Base-by-base conservation (phyloP, 2,113 vertebrate species). In the Zosterops borbonicus region DNA sequence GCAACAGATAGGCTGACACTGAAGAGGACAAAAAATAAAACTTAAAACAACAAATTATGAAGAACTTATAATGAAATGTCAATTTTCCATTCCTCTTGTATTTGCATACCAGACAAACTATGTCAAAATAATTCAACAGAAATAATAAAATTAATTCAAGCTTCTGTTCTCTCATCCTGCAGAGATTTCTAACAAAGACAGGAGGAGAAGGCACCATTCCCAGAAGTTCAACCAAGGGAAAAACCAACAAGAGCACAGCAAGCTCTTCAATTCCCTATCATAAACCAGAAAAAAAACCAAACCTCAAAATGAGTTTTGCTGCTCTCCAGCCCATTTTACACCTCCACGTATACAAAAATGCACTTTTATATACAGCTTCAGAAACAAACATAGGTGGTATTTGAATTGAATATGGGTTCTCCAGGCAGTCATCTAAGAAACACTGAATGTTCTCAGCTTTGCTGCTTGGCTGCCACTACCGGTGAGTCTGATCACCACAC, bases 241-340 rank as follows among this genome's bases (percentile, higher is more conserved):
- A 75, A 73, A 55, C 0, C 27, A 53, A 13, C 0, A 3, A n/a
- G 24, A 93, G 9, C 0, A 1, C 0, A 1, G 14, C 27, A 58
- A 86, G 41, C 41, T 65, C 50, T 59, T 89, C 25, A 83, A 18
- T 25, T 73, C 24, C 24, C 41, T n/a, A 60, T 35, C 55, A 37
- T 5, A 80, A 85, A 69, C 12, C 21, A 42, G n/a, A 44, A 64
- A 63, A 55, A 35, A 62, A 8, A 0, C 18, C 16, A 29, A 67
- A 42, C 14, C 9, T 29, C 6, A 35, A 77, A 84, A 55, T 12
- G 0, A 89, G n/a, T 73, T 71, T 22, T 68, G 10, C 14, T 58
- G 44, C 44, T 75, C 60, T 67, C 33, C 33, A 87, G 39, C 16
- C 35, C 27, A 71, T 59, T 89, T 81, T 55, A 84, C 33, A 55